Base-by-base conservation (phyloP, 2,797 vertebrate genomes). In the Falco columbarius region DNA sequence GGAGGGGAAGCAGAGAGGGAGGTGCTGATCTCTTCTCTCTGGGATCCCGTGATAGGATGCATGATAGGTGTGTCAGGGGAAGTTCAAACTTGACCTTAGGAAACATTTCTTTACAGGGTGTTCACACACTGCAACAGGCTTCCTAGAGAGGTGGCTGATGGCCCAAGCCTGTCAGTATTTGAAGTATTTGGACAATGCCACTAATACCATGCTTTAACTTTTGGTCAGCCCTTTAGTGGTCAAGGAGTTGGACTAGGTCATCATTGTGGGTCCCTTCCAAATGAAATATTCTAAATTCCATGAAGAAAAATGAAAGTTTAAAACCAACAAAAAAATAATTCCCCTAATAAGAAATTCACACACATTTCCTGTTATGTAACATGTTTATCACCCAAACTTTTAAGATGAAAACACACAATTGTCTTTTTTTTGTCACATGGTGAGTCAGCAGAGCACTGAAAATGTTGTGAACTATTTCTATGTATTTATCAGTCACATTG, bases 51-150 rank as follows among this genome's bases (percentile, higher is more conserved):
- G 22, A 21, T 2, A 56, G 34, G 7, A 83, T 2, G 0, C 0
- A 0, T 3, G 10, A 52, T 4, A 55, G 6, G 22, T 77, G 34
- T 6, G 0, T 15, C 7, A 51, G 44, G 10, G 20, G 2, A 74
- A 6, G 15, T 59, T 86, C 19, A 77, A 22, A 32, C 23, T 67
- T 13, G 11, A 38, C 20, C 29, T 47, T 13, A 81, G 27, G 36
- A 55, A 86, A 38, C 14, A 17, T 74, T 86, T 86, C 23, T 59
- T 89, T 36, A 76, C 21, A 82, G 12, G 9, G 8, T 9, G 36
- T 23, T 38, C 51, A 67, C 46, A 67, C 27, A n/a, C 17, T 21
- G 19, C 11, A 56, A 3, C 3, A 40, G 14, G 8, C 38, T 89
- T 71, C 40, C 47, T 66, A 63, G 42, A 42, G 42, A 42, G 42